A percentile compares a stretch with the other conserved stretches of the same genome.
phyloP scores from a whole-genome alignment of 1,140 invertebrate species.

The Lysiphlebus fabarum region DNA sequence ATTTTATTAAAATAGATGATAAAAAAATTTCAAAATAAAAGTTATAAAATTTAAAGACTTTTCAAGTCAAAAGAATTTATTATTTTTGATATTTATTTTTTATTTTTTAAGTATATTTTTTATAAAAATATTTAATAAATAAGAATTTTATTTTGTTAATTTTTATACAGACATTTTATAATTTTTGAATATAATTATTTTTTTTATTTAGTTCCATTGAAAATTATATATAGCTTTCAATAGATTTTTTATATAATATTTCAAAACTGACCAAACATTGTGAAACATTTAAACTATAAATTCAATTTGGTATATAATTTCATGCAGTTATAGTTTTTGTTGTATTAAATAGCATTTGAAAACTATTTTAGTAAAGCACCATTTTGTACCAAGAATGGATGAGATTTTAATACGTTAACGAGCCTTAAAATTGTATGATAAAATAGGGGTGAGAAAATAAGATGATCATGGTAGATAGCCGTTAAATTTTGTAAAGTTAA shows the following conservation, averaged over 20 bases:
- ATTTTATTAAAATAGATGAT: neutral
- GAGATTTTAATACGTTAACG: constrained; percentile 16
- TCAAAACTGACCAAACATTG: neutral
- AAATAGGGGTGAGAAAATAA: constrained; percentile 20
- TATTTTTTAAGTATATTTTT: too few relatives aligned
- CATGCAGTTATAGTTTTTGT: constrained; percentile 36
- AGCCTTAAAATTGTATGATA: neutral
- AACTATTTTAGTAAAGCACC: constrained; percentile 40
- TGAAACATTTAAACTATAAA: constrained; percentile 11
- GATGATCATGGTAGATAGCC: constrained; percentile 16
- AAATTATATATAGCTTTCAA: neutral
- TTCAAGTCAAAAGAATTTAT: neutral
- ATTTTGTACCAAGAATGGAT: neutral
- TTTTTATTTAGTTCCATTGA: neutral
- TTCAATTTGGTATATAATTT: constrained; percentile 37
- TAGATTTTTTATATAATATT: too few relatives aligned
- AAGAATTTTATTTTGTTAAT: neutral
- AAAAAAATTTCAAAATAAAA: neutral
- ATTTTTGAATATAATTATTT: too few relatives aligned
- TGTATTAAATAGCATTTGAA: constrained; percentile 33
- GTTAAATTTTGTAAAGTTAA: neutral
- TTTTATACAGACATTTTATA: too few relatives aligned
- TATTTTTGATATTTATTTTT: too few relatives aligned
- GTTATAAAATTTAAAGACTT: neutral
- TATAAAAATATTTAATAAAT: too few relatives aligned